Percentiles rank a stretch among this genome's conserved stretches.
Conservation (phyloP, 2,888 invertebrate species). For the Tenthredo livida region DNA sequence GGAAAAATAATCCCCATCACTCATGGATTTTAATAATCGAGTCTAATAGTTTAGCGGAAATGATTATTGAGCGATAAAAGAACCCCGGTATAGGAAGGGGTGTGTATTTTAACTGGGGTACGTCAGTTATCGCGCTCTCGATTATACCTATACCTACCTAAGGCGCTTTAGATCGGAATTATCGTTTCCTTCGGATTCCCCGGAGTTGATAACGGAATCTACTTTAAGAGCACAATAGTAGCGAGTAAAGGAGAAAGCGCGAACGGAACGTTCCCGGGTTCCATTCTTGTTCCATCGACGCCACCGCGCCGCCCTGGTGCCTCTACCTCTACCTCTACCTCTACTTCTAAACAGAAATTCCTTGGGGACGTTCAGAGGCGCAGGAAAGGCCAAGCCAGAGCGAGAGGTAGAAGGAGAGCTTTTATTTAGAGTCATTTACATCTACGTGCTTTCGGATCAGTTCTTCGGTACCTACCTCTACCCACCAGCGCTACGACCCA, state of each 20-base stretch:
- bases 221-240: conserved; percentile 50
- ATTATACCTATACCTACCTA: not conserved
- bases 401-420: conserved; percentile 45
- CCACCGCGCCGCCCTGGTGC: conserved; percentile 17
- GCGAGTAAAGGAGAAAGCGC: conserved; percentile 16
- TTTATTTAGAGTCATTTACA: conserved; percentile 66
- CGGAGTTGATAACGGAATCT: conserved; percentile 48
- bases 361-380: conserved; percentile 40
- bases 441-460: conserved; percentile 60
- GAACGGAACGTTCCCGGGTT: not conserved
- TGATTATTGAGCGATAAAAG: not conserved
- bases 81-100: not conserved
- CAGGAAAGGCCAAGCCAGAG: conserved; percentile 10
- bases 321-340: conserved; percentile 16
- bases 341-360: conserved; percentile 56
- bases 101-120: not conserved
- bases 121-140: conserved; percentile 17
- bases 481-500: not conserved
- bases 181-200: conserved; percentile 49
- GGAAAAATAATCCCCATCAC: not conserved
- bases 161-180: conserved; percentile 44
- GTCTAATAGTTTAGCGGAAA: not conserved
- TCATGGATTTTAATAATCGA: not conserved
- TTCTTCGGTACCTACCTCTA: conserved; percentile 18
- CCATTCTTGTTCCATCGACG: conserved; percentile 34